phyloP scores from a whole-genome alignment of 1,140 invertebrate species.

The Mercenaria mercenaria region DNA sequence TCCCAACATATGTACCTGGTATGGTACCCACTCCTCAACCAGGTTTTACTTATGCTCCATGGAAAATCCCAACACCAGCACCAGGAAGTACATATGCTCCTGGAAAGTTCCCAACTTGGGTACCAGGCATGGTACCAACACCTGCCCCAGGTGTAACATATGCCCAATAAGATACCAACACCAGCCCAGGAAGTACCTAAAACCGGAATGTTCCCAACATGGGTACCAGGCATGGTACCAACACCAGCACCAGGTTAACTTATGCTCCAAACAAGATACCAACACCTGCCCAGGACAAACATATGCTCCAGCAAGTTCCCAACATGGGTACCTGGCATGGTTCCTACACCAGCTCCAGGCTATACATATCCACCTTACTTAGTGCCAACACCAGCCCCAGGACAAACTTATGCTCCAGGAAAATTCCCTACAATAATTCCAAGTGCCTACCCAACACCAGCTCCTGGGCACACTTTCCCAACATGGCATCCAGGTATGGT shows the following conservation, averaged over 20 bases:
- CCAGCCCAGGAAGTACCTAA: slow-evolving; percentile 59
- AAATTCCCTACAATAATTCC: slow-evolving; percentile 37
- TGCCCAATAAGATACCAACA: slow-evolving; percentile 41
- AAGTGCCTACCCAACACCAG: slow-evolving; percentile 33
- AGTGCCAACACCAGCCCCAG: slow-evolving; percentile 36
- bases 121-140: slow-evolving; percentile 57
- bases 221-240: slow-evolving; percentile 56
- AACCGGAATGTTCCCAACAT: slow-evolving; percentile 54
- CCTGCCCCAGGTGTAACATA: slow-evolving; percentile 41
- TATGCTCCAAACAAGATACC: slow-evolving; percentile 64
- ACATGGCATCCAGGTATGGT: slow-evolving; percentile 41
- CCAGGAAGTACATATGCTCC: slow-evolving; percentile 71
- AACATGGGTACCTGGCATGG: slow-evolving; percentile 49
- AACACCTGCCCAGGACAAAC: slow-evolving; percentile 72
- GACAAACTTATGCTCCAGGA: slow-evolving; percentile 61
- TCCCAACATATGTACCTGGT: slow-evolving; percentile 66
- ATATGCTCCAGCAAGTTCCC: slow-evolving; percentile 72
- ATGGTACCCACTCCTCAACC: slow-evolving; percentile 66
- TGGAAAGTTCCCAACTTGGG: slow-evolving; percentile 64
- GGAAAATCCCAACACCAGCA: slow-evolving; percentile 64
- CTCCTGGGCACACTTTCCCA: slow-evolving; percentile 9
- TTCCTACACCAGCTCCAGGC: slow-evolving; percentile 69
- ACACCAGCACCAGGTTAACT: slow-evolving; percentile 67
- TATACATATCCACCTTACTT: slow-evolving; percentile 58
- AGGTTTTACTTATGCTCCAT: slow-evolving; percentile 64